Percentiles rank a stretch among this genome's conserved stretches.
phyloP scores from a whole-genome alignment of 2,888 invertebrate species.

The Standfussiana lucernea region DNA sequence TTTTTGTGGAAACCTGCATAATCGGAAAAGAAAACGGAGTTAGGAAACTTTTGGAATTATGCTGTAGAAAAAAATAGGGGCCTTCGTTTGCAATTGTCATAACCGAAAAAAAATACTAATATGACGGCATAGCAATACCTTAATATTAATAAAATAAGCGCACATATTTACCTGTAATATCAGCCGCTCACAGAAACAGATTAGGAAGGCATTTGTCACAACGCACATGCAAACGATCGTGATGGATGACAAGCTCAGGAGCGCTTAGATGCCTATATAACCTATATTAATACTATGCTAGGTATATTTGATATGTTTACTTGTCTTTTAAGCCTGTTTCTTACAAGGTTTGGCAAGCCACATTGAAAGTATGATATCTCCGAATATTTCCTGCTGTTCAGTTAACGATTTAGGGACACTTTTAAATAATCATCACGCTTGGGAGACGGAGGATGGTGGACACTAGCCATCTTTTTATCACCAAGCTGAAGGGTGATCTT shows the following conservation, averaged over 20 bases:
- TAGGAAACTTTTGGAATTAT: neutral
- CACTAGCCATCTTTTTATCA: neutral
- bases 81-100: neutral
- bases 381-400: neutral
- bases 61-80: neutral
- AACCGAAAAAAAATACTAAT: neutral
- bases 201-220: constrained; percentile 84
- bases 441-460: neutral
- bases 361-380: neutral
- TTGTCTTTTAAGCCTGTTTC: neutral
- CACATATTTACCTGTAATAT: constrained; percentile 67
- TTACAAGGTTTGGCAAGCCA: neutral
- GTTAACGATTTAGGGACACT: neutral
- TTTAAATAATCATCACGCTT: neutral
- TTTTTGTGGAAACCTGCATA: neutral
- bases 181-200: constrained; percentile 70
- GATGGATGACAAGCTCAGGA: constrained; percentile 76
- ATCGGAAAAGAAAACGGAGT: neutral
- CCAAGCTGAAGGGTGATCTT: neutral
- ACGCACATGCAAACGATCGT: constrained; percentile 81
- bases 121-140: neutral
- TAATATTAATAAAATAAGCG: constrained; percentile 53
- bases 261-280: constrained; percentile 55
- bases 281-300: constrained; percentile 27
- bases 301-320: constrained; percentile 11